Evolutionary conservation across 2,113 vertebrate genomes (phyloP).

Genomic region (Pholis gunnellus): DNA sequence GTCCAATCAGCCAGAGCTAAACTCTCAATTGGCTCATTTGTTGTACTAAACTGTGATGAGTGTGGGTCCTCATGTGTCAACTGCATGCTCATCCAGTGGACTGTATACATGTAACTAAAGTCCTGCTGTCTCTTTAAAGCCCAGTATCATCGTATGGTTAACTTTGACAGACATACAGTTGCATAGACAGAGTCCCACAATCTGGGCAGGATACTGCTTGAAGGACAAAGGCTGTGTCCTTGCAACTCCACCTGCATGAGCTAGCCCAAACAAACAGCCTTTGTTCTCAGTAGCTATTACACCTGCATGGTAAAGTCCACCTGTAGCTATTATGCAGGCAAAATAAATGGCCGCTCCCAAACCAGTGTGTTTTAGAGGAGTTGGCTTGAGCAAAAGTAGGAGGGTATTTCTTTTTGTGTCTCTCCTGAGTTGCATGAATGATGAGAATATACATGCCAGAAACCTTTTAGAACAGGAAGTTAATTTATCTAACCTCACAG

Average conservation of each 20-base stretch:
- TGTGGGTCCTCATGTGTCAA: background rate
- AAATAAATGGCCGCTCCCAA: conserved; percentile 57
- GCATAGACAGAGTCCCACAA: background rate
- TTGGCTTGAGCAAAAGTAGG: conserved; percentile 1
- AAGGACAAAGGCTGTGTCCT: conserved; percentile 46
- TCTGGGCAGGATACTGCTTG: conserved; percentile 17
- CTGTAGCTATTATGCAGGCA: conserved; percentile 61
- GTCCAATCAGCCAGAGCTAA: background rate
- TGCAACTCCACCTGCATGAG: conserved; percentile 60
- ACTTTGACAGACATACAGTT: background rate
- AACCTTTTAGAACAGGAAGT: background rate
- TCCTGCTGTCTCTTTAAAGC: background rate
- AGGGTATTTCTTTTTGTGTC: too few relatives aligned
- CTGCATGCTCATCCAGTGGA: background rate
- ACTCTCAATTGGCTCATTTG: background rate
- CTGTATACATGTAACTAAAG: background rate
- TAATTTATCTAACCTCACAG: background rate
- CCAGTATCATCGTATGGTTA: background rate
- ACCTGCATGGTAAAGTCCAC: conserved; percentile 62
- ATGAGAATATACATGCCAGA: background rate
- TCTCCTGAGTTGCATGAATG: background rate
- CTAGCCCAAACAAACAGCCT: conserved; percentile 67
- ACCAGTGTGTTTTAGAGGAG: background rate
- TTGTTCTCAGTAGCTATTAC: conserved; percentile 64
- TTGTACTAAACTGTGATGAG: background rate